phyloP scores from a whole-genome alignment of 2,888 invertebrate genomes.

The Lissocephala sabroskyi region DNA sequence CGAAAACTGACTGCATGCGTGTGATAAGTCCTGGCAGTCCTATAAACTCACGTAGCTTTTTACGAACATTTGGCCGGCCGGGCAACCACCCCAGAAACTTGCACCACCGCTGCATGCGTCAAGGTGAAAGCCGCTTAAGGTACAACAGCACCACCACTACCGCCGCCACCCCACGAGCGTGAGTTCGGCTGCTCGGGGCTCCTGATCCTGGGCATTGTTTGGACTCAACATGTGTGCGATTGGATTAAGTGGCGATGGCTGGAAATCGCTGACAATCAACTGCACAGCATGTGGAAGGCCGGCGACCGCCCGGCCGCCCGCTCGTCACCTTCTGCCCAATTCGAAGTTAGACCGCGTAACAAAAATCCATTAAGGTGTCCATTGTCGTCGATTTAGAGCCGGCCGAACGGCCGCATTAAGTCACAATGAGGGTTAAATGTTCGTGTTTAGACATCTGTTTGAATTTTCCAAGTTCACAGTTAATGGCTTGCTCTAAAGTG shows the following conservation, averaged over 20 bases:
- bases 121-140: slow-evolving; percentile 65
- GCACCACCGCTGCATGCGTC: slow-evolving; percentile 27
- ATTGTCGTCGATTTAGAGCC: neutral
- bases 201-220: too few species aligned
- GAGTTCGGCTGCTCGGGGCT: slow-evolving; percentile 29
- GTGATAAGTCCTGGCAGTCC: slow-evolving; percentile 55
- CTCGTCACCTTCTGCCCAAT: slow-evolving; percentile 57
- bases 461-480: slow-evolving; percentile 30
- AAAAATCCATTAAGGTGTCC: slow-evolving; percentile 64
- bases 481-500: slow-evolving; percentile 47
- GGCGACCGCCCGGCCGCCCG: slow-evolving; percentile 21
- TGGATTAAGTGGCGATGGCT: slow-evolving; percentile 60
- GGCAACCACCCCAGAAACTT: too few species aligned
- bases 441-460: slow-evolving; percentile 66
- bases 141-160: slow-evolving; percentile 26
- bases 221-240: slow-evolving; percentile 54
- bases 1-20: slow-evolving; percentile 44
- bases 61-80: slow-evolving; percentile 59
- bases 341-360: slow-evolving; percentile 59
- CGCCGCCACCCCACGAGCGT: slow-evolving; percentile 6
- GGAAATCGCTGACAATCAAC: slow-evolving; percentile 66
- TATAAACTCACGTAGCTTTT: too few species aligned
- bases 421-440: slow-evolving; percentile 64
- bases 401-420: neutral
- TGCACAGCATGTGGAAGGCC: slow-evolving; percentile 53